phyloP scores from a whole-genome alignment of 2,113 vertebrate genomes.

The Naja naja region DNA sequence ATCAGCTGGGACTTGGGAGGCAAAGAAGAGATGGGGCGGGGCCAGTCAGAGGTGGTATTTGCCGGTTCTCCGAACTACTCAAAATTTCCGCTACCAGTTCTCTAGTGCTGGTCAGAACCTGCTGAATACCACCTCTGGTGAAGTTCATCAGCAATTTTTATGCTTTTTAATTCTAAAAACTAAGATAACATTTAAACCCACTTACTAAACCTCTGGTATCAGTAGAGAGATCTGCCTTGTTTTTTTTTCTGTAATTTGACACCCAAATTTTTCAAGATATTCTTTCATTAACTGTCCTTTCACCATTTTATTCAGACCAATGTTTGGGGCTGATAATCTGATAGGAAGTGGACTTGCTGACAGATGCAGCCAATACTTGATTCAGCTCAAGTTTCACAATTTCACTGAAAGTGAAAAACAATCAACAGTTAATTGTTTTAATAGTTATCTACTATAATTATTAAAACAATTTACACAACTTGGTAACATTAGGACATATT shows the following conservation, averaged over 20 bases:
- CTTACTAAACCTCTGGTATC: background rate
- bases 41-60: no score
- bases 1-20: no score
- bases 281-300: background rate
- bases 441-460: background rate
- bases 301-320: background rate
- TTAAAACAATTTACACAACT: background rate
- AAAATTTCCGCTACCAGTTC: no score
- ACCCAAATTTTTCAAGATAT: background rate
- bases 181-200: background rate
- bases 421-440: background rate
- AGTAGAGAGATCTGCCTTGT: background rate
- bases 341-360: background rate
- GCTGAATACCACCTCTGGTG: background rate
- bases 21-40: no score
- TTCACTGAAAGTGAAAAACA: background rate
- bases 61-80: no score
- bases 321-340: background rate
- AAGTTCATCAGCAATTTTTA: background rate
- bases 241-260: background rate
- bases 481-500: background rate
- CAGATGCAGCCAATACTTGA: background rate
- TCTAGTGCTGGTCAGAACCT: no score
- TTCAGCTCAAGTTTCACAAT: background rate
- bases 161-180: background rate